Base-by-base conservation (phyloP, 2,113 vertebrate genomes). In the Coturnix japonica region DNA sequence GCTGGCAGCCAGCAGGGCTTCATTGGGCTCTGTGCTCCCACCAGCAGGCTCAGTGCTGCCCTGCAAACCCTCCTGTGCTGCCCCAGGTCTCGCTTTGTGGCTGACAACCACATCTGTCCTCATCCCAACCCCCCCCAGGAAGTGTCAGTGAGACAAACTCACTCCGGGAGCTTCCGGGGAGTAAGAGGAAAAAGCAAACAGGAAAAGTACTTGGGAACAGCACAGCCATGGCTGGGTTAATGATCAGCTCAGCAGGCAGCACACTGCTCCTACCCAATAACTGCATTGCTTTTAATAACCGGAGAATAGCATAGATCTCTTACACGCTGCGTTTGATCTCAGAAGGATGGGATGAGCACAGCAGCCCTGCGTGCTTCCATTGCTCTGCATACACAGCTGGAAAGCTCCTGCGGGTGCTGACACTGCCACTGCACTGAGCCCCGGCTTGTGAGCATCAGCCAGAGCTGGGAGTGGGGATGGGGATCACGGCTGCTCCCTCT, bases 171-270 rank as follows among this genome's bases (percentile, higher is more conserved):
- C 89, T 93, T 94, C 85, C 91, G 81, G 61, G 81, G 79, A 94
- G 94, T 83, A 82, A 71, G 95, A 85, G 76, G 84, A 95, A 96
- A 93, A 94, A 72, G 69, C 89, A 75, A 94, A 93, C 94, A 96
- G 94, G 96, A 96, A 95, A 94, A 85, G 91, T 7, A 89, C 69
- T 92, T 70, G 80, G 44, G 92, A 93, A 89, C 81, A 93, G 93
- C 76, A 69, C 75, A 85, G 64, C 60, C 56, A 56, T 11, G n/a
- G 30, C 35, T 82, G 33, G 47, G 92, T 96, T 96, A 96, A 96
- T 95, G 87, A 95, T 96, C 91, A 92, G 47, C 92, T 67, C 5
- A 31, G 72, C 69, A 60, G 37, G 57, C 33, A 73, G 64, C 43
- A 56, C 7, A 53, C 56, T 33, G 9, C 79, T 91, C 49, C 54